Conservation (phyloP, 1,140 invertebrate species). For the Rhagoletis pomonella region DNA sequence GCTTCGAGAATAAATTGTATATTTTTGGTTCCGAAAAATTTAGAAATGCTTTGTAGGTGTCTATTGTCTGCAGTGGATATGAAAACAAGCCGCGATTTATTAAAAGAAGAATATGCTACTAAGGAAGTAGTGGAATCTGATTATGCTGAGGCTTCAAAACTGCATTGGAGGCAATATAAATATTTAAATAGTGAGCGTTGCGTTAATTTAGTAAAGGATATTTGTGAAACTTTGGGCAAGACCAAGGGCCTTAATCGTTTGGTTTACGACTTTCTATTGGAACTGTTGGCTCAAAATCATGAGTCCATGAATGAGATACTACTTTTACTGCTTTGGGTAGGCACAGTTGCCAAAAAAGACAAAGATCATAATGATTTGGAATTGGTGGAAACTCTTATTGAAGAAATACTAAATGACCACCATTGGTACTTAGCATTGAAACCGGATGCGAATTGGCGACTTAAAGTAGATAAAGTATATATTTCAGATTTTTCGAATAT, state of each 20-base stretch:
- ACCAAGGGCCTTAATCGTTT: conserved; percentile 58
- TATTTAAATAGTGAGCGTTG: conserved; percentile 62
- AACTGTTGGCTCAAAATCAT: conserved; percentile 62
- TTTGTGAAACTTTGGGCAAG: conserved; percentile 62
- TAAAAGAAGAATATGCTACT: conserved; percentile 68
- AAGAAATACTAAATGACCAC: conserved; percentile 63
- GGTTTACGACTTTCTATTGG: conserved; percentile 65
- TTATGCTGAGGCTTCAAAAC: conserved; percentile 57
- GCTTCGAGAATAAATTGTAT: conserved; percentile 61
- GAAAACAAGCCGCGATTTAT: conserved; percentile 60
- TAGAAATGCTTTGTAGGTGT: conserved; percentile 68
- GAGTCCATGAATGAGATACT: conserved; percentile 67
- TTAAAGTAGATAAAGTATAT: conserved; percentile 63
- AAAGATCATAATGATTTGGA: conserved; percentile 57
- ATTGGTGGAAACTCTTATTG: conserved; percentile 61
- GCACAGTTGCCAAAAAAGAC: conserved; percentile 54
- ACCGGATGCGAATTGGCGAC: conserved; percentile 62
- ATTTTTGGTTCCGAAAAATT: conserved; percentile 65
- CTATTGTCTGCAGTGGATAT: conserved; percentile 64
- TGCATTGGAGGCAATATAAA: conserved; percentile 69
- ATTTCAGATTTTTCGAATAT: not conserved
- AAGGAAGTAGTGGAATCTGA: conserved; percentile 59
- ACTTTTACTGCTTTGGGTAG: conserved; percentile 62
- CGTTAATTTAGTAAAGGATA: conserved; percentile 61
- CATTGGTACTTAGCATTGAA: conserved; percentile 69